Percentiles rank a stretch among this genome's conserved stretches.
These are phyloP conservation scores for Cotesia congregata DNA, from an alignment of 2,888 invertebrate genomes.

Conservation along the genomic window DNA sequence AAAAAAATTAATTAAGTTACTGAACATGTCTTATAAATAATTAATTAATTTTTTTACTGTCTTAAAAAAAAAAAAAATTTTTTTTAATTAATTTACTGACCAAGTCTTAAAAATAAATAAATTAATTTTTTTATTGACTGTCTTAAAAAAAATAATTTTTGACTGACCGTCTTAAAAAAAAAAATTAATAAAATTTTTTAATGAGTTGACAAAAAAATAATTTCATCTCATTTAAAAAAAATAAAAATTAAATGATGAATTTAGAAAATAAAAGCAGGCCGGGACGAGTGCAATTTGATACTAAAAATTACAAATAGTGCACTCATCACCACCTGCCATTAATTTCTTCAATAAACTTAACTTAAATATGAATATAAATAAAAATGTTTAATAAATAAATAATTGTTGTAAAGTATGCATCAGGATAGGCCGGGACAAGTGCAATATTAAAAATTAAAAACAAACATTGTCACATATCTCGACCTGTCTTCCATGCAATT, in stretches of 20 bases:
- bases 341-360: slow-evolving; percentile 34
- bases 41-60: too few relatives aligned
- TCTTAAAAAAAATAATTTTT: not conserved
- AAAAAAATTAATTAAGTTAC: too few relatives aligned
- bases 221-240: slow-evolving; percentile 3
- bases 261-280: slow-evolving; percentile 68
- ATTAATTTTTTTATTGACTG: not conserved
- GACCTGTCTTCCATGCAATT: slow-evolving; percentile 68
- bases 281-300: slow-evolving; percentile 71
- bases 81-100: too few relatives aligned
- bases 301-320: slow-evolving; percentile 66
- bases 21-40: too few relatives aligned
- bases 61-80: too few relatives aligned
- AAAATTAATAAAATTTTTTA: not conserved
- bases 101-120: too few relatives aligned
- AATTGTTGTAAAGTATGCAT: slow-evolving; percentile 58
- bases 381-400: not conserved
- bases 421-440: slow-evolving; percentile 72
- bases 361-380: not conserved
- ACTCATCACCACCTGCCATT: slow-evolving; percentile 67
- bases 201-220: not conserved
- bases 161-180: too few relatives aligned
- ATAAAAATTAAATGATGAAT: slow-evolving; percentile 27
- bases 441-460: slow-evolving; percentile 67
- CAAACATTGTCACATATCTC: slow-evolving; percentile 71